Evolutionary conservation across 2,113 vertebrate species (phyloP).

Genomic region (Morphnarchus princeps): DNA sequence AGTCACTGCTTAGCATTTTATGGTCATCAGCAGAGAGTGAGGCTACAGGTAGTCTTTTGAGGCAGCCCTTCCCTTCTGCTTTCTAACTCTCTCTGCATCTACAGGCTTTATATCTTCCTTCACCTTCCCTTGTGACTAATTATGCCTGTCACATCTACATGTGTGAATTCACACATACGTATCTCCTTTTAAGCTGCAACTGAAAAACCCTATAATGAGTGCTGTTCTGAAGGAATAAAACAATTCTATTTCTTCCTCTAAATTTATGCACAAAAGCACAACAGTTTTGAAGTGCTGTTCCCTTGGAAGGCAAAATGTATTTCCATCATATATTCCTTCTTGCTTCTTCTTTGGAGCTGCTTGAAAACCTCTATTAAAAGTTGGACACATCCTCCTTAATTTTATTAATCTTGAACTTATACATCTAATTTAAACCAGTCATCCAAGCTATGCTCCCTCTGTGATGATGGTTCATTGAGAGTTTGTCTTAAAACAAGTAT

Average conservation of each 20-base stretch:
- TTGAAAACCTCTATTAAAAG: not conserved
- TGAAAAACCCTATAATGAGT: not conserved
- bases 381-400: too few relatives aligned
- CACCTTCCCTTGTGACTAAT: not conserved
- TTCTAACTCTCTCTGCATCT: not conserved
- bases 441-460: not conserved
- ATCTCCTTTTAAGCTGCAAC: not conserved
- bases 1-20: not conserved
- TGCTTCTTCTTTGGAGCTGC: not conserved
- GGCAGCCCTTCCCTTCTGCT: not conserved
- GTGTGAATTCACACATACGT: not conserved
- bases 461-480: not conserved
- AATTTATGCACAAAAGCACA: not conserved
- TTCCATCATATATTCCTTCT: not conserved
- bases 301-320: not conserved
- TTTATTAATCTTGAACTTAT: too few relatives aligned
- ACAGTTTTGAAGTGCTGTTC: not conserved
- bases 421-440: not conserved
- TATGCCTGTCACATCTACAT: not conserved
- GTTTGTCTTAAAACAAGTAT: not conserved
- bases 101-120: not conserved
- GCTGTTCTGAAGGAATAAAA: not conserved
- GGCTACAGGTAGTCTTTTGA: not conserved
- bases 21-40: not conserved
- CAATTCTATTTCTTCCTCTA: not conserved